Evolutionary conservation across 2,888 invertebrate genomes (phyloP).

Genomic region (Hybos culiciformis): DNA sequence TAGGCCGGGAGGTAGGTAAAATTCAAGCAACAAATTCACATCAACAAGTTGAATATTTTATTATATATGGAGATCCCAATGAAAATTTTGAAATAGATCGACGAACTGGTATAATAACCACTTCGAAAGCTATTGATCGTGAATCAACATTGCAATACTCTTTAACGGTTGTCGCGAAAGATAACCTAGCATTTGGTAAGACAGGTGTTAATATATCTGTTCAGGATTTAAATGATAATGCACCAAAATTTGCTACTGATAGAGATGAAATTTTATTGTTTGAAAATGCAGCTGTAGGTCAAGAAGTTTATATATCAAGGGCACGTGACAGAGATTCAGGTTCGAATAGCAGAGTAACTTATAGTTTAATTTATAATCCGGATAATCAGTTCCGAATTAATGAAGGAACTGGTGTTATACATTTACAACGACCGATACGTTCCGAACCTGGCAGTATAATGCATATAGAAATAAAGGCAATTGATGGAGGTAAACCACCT

Average conservation of each 20-base stretch:
- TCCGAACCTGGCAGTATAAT: conserved; percentile 58
- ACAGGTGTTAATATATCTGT: conserved; percentile 69
- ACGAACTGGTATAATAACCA: conserved; percentile 61
- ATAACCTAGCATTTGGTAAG: conserved; percentile 60
- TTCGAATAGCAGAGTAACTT: conserved; percentile 73
- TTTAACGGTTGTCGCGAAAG: conserved; percentile 66
- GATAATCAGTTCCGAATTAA: conserved; percentile 73
- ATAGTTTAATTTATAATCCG: conserved; percentile 65
- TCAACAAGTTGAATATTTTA: conserved; percentile 50
- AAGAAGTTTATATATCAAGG: conserved; percentile 77
- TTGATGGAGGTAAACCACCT: conserved; percentile 67
- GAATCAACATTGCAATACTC: conserved; percentile 65
- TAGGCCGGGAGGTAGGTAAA: conserved; percentile 62
- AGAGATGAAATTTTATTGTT: conserved; percentile 65
- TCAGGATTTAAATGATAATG: conserved; percentile 82
- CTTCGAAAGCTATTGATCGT: conserved; percentile 67
- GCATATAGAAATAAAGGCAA: conserved; percentile 66
- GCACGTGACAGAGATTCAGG: conserved; percentile 81
- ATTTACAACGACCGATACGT: conserved; percentile 65
- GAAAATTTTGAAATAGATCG: conserved; percentile 70
- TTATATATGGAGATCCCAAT: conserved; percentile 66
- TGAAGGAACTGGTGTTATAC: conserved; percentile 76
- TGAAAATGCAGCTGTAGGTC: conserved; percentile 87
- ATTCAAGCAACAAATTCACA: conserved; percentile 42
- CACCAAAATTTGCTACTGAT: conserved; percentile 66